phyloP scores from a whole-genome alignment of 2,888 invertebrate genomes.

The Pelosia muscerda region DNA sequence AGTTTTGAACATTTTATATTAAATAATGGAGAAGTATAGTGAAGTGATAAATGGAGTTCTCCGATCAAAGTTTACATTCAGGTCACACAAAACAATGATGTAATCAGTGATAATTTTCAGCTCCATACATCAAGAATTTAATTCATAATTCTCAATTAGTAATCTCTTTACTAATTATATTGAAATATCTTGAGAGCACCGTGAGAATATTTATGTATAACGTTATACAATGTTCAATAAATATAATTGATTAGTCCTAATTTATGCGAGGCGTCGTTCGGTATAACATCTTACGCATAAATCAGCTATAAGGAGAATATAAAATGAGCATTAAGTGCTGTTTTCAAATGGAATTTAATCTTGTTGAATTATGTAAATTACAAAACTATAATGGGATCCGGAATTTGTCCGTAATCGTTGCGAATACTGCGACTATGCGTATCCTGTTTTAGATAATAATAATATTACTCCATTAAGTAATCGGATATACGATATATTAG shows the following conservation, averaged over 20 bases:
- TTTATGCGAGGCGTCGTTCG: constrained; percentile 9
- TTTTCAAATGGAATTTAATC: background rate
- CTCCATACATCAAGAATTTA: too few relatives aligned
- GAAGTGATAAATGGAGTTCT: too few relatives aligned
- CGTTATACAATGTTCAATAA: background rate
- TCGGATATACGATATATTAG: too few relatives aligned
- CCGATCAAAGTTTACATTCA: background rate
- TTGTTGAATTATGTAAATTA: constrained; percentile 8
- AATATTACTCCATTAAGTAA: too few relatives aligned
- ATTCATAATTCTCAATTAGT: background rate
- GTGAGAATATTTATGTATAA: background rate
- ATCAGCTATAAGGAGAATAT: constrained; percentile 2
- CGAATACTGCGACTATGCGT: background rate
- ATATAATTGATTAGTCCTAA: background rate
- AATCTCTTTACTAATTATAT: background rate
- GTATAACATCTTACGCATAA: constrained; percentile 2
- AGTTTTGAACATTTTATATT: too few relatives aligned
- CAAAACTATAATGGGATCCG: background rate
- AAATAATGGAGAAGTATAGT: too few relatives aligned
- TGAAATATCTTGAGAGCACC: background rate
- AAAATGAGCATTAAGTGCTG: constrained; percentile 8
- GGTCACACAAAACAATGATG: background rate
- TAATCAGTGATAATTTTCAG: background rate
- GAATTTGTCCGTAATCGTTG: background rate
- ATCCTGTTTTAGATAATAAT: background rate